A percentile compares a stretch with the other conserved stretches of the same genome.
Evolutionary conservation across 2,888 invertebrate genomes (phyloP).

Genomic region (Alloscopus bannaensis): DNA sequence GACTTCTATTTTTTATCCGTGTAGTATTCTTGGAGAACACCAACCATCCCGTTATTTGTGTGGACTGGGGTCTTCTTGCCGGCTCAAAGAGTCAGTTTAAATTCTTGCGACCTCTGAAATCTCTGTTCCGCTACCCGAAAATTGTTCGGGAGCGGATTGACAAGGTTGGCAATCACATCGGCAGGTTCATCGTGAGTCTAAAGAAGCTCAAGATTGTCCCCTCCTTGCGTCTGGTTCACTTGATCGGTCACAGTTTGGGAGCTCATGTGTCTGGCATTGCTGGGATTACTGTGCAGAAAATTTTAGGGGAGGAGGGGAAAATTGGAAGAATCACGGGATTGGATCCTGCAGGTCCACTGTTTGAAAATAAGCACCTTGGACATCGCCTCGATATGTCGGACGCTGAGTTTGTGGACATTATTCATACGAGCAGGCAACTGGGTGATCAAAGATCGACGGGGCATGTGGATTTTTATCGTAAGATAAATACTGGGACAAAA

Average conservation of each 20-base stretch:
- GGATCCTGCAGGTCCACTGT: background rate
- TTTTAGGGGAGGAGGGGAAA: background rate
- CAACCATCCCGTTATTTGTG: background rate
- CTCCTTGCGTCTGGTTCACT: background rate
- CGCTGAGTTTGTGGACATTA: background rate
- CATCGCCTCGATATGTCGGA: background rate
- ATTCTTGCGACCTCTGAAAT: background rate
- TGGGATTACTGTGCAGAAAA: background rate
- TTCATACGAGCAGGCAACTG: constrained; percentile 6
- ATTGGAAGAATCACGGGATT: background rate
- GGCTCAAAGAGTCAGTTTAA: no score
- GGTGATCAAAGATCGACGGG: constrained; percentile 10
- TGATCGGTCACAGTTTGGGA: constrained; percentile 13
- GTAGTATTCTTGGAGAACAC: constrained; percentile 1
- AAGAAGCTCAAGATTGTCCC: background rate
- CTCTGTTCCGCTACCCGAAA: background rate
- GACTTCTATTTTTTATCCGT: background rate
- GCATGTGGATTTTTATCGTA: constrained; percentile 18
- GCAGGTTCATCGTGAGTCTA: background rate
- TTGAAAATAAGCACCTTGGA: background rate
- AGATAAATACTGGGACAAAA: background rate
- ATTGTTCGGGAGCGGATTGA: background rate
- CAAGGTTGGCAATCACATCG: background rate
- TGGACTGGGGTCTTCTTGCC: constrained; percentile 12
- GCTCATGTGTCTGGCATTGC: constrained; percentile 76